Evolutionary conservation across 2,797 vertebrate species (phyloP), one percentile per base, ranked within the genome.

Genomic region (Amblyopsis hoosieri): DNA sequence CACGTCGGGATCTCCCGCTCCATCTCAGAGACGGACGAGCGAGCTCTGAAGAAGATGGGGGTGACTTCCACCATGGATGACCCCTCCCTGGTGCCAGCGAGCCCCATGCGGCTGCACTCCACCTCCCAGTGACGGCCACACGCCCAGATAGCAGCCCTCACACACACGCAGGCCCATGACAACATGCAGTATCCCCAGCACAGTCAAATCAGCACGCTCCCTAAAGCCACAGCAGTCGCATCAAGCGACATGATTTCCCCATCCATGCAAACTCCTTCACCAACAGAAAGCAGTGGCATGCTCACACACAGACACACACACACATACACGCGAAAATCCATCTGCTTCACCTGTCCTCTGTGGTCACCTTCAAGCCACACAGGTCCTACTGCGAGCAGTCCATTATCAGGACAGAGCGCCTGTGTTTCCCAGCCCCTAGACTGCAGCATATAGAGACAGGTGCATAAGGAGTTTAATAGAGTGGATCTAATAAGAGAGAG

Each of bases 11-110:
- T 84, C 64, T 81, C 77, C 42, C 93, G 92, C 64, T 94, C 93
- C 65, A 81, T 94, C 76, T 94, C 93, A 0, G 89, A 91, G 84
- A 90, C 90, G 60, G 93, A 94, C 58, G 92, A 91, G 70, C 74
- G 65, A 4, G 84, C 90, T 51, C 84, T 94, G 56, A 90, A 79
- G 85, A 93, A 87, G 89, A 91, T 93, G 91, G 92, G 91, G 62
- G 67, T 91, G 77, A 89, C 85, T 15, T 69, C 31, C 42, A 55
- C 54, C 70, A 71, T 87, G 64, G 61, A 83, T 60, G 84, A 84
- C 62, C 69, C 78, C 10, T 45, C 79, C 52, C 59, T 81, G 23
- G 9, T 13, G 64, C 69, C 71, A n/a, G 56, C n/a, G 0, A 13
- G 29, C 75, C 75, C 72, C 48, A 2, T 71, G 29, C 79, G 87